Evolutionary conservation across 1,140 invertebrate genomes (phyloP), one percentile per base, ranked within the genome.

Genomic region (Argopecten irradians): DNA sequence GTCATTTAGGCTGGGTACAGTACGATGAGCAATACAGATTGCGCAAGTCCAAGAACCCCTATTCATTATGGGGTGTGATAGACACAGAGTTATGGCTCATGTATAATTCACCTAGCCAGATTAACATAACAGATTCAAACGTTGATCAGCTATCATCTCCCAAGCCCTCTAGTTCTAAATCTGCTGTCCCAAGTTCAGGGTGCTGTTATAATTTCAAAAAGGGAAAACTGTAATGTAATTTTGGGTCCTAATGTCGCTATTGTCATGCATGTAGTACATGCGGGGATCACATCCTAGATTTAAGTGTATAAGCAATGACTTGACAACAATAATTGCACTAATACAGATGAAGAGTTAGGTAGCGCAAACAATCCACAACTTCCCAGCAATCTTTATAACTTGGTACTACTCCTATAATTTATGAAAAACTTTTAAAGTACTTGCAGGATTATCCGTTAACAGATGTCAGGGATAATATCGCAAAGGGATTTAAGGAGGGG

Each of bases 21-120:
- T 89, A 87, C 34, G 83, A 89, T 41, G 88, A 89, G n/a, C 85
- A 89, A 36, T 89, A 55, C 71, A 32, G 85, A 0, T 43, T 89
- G 11, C 35, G 88, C 1, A 71, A 85, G 1, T 82, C 55, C 19
- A 34, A 28, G 13, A 43, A 89, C 34, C 88, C 88, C 28, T 28
- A 34, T 0, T 86, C 55, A 43, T 83, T 55, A 0, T 89, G 84
- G 88, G 86, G 32, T 28, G 34, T 87, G 0, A 34, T 89, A 28
- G 88, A 89, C 33, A 35, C 34, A 14, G 82, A 87, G 35, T 35
- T 89, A 13, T 89, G 88, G 83, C 34, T 87, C 1, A 84, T 87
- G 36, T 89, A 83, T 14, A 89, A 46, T 14, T 46, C 43, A 5
- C 43, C 43, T 46, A 46, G 43, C 43, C 43, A 46, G 14, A 2